Percentiles rank a stretch among this genome's conserved stretches.
Conservation (phyloP, 2,888 invertebrate genomes). For the Yponomeuta sedellus region DNA sequence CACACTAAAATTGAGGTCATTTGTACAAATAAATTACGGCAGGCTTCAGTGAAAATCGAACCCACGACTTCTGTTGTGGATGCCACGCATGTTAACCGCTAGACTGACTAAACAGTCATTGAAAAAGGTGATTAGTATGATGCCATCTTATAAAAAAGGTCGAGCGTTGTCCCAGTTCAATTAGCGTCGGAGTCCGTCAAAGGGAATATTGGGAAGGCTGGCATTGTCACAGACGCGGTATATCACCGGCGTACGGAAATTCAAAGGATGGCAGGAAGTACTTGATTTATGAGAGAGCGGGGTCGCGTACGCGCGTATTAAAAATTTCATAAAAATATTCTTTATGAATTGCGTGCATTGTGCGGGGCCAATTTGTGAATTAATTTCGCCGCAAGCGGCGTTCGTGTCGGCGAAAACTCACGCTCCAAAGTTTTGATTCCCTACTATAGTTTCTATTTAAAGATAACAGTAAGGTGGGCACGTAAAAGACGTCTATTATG, state of each 20-base stretch:
- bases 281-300: constrained; percentile 65
- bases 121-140: background rate
- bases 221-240: constrained; percentile 64
- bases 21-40: too few relatives aligned
- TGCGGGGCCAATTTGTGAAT: constrained; percentile 32
- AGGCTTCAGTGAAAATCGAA: too few relatives aligned
- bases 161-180: constrained; percentile 41
- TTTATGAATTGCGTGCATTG: constrained; percentile 50
- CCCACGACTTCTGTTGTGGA: too few relatives aligned
- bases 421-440: constrained; percentile 1
- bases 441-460: background rate
- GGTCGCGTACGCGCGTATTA: constrained; percentile 60
- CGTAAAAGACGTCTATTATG: background rate
- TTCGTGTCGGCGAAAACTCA: constrained; percentile 6
- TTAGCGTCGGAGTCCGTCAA: constrained; percentile 53
- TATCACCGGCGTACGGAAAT: constrained; percentile 62
- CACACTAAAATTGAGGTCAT: too few relatives aligned
- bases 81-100: too few relatives aligned
- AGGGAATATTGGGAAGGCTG: constrained; percentile 58
- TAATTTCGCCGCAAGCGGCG: constrained; percentile 23
- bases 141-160: constrained; percentile 13
- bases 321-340: constrained; percentile 68
- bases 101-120: too few relatives aligned
- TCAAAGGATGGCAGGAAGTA: constrained; percentile 67
- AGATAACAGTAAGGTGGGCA: background rate